Conservation (phyloP, 2,888 invertebrate species). For the Euzophera pinguis region DNA sequence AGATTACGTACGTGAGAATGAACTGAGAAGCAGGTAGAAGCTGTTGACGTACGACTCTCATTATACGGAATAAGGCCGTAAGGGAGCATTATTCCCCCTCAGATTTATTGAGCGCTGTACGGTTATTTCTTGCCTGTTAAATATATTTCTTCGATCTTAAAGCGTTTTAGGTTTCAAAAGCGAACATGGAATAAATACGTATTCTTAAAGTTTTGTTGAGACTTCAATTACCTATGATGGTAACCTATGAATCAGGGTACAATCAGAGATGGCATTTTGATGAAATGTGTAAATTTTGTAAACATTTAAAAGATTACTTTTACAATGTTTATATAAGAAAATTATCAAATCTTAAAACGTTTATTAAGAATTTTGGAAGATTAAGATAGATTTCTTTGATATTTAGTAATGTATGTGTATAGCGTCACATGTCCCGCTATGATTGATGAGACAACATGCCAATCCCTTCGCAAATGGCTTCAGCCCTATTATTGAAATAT, state of each 20-base stretch:
- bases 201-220: too few relatives aligned
- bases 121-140: not conserved
- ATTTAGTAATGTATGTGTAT: slow-evolving; percentile 19
- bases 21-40: slow-evolving; percentile 33
- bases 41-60: slow-evolving; percentile 32
- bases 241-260: too few relatives aligned
- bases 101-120: slow-evolving; percentile 9
- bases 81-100: slow-evolving; percentile 14
- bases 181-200: too few relatives aligned
- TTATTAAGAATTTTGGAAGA: slow-evolving; percentile 22
- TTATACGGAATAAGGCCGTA: slow-evolving; percentile 24
- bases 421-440: slow-evolving; percentile 24
- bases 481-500: slow-evolving; percentile 17
- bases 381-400: slow-evolving; percentile 27
- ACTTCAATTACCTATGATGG: too few relatives aligned
- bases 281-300: too few relatives aligned
- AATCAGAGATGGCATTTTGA: too few relatives aligned
- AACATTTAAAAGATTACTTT: too few relatives aligned
- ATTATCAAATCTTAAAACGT: too few relatives aligned
- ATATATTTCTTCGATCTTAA: not conserved
- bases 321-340: too few relatives aligned
- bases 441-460: slow-evolving; percentile 37
- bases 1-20: slow-evolving; percentile 43
- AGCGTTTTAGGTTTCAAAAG: too few relatives aligned
- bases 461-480: slow-evolving; percentile 32